These are phyloP conservation scores for Pseudopodoces humilis DNA, from an alignment of 2,113 vertebrate species.

Conservation along the genomic window DNA sequence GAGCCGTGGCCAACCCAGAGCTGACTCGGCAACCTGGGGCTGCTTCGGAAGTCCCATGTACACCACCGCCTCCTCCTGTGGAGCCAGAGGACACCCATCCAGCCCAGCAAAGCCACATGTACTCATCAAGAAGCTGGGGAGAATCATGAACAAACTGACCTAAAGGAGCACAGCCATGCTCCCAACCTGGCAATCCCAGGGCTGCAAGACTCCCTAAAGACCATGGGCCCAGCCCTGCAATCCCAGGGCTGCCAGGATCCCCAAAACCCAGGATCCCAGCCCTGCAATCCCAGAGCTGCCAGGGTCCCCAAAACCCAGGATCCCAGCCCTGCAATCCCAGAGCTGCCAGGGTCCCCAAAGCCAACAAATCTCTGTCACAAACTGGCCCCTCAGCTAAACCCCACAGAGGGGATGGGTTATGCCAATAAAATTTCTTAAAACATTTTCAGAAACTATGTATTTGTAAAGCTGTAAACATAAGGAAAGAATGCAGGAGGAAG, in stretches of 20 bases:
- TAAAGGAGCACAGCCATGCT: fast-evolving
- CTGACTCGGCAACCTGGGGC: fast-evolving
- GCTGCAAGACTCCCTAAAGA: neutral
- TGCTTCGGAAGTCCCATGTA: fast-evolving
- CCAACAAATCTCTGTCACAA: neutral
- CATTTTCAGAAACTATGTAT: neutral
- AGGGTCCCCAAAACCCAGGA: fast-evolving
- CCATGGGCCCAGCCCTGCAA: neutral
- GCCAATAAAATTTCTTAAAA: neutral
- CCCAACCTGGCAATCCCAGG: neutral
- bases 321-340: neutral
- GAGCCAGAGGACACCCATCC: fast-evolving
- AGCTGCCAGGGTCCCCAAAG: fast-evolving
- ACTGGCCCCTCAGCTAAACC: neutral
- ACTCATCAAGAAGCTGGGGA: fast-evolving
- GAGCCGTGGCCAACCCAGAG: neutral
- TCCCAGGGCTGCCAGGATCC: too few species aligned
- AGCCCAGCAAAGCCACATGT: fast-evolving
- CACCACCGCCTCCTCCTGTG: fast-evolving
- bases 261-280: fast-evolving
- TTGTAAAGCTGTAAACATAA: neutral
- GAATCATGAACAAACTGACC: fast-evolving
- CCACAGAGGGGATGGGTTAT: fast-evolving
- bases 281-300: neutral
- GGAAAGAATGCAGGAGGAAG: neutral